Conservation (phyloP, 2,113 vertebrate species). For the Semicossyphus pulcher region DNA sequence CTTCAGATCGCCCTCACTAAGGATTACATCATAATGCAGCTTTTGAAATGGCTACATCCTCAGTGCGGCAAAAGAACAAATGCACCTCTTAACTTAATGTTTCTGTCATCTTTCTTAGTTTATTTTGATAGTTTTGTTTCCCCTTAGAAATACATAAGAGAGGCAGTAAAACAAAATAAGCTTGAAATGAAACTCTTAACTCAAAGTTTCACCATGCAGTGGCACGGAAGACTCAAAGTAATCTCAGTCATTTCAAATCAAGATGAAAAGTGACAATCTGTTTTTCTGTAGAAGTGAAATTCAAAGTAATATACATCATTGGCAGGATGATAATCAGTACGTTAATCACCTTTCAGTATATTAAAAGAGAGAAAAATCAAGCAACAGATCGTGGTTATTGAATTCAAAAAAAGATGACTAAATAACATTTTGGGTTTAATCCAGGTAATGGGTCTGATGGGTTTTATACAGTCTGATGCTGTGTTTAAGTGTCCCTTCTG, state of each 20-base stretch:
- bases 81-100: background rate
- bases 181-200: conserved; percentile 37
- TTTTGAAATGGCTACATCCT: conserved; percentile 30
- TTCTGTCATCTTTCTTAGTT: background rate
- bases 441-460: conserved; percentile 8
- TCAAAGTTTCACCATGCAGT: background rate
- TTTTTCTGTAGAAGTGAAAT: background rate
- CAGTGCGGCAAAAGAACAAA: background rate
- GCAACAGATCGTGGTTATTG: no score
- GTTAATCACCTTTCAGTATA: background rate
- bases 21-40: conserved; percentile 44
- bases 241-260: background rate
- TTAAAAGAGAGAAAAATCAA: background rate
- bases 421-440: conserved; percentile 4
- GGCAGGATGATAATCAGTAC: background rate
- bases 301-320: background rate
- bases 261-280: conserved; percentile 2
- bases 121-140: background rate
- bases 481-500: background rate
- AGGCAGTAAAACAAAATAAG: background rate
- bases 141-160: conserved; percentile 5
- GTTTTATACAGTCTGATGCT: conserved; percentile 4
- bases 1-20: conserved; percentile 28
- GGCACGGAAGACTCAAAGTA: conserved; percentile 2
- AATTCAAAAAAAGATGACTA: background rate